Percentiles rank a stretch among this genome's conserved stretches.
Conservation (phyloP, 2,797 vertebrate genomes). For the Pipistrellus pipistrellus region DNA sequence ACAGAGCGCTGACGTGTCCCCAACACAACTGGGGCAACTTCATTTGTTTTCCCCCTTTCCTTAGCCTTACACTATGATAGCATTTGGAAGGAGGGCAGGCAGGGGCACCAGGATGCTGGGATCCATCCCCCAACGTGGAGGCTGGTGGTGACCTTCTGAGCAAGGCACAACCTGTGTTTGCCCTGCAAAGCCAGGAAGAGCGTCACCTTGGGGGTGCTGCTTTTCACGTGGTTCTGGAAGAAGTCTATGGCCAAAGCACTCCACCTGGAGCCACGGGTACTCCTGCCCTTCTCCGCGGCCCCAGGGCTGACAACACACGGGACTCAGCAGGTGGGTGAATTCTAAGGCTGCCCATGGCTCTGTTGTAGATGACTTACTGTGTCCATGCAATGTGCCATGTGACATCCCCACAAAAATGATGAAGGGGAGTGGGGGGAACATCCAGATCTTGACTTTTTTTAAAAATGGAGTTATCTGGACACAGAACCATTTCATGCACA, state of each 20-base stretch:
- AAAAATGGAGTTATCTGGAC: not conserved
- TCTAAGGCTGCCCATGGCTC: not conserved
- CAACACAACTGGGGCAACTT: accelerated
- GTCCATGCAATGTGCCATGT: not conserved
- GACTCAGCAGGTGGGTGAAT: not conserved
- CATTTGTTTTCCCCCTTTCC: not conserved
- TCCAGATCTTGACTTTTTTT: not conserved
- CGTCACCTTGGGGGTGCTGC: not conserved
- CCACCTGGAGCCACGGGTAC: not conserved
- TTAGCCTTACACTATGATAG: not conserved
- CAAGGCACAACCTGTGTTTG: not conserved
- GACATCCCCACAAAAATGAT: not conserved
- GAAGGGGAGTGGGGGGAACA: not conserved
- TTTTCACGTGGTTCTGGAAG: not conserved
- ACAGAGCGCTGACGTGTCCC: not conserved
- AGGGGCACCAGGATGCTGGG: not conserved
- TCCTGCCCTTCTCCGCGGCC: accelerated
- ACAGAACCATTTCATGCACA: not conserved
- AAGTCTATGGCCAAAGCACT: not conserved
- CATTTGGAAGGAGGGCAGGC: not conserved
- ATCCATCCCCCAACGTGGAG: not conserved
- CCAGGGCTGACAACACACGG: not conserved
- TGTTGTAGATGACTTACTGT: accelerated
- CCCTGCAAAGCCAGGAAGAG: not conserved
- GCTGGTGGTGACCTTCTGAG: not conserved